These are phyloP conservation scores for Lathronympha strigana DNA, from an alignment of 2,888 invertebrate species.

Conservation along the genomic window DNA sequence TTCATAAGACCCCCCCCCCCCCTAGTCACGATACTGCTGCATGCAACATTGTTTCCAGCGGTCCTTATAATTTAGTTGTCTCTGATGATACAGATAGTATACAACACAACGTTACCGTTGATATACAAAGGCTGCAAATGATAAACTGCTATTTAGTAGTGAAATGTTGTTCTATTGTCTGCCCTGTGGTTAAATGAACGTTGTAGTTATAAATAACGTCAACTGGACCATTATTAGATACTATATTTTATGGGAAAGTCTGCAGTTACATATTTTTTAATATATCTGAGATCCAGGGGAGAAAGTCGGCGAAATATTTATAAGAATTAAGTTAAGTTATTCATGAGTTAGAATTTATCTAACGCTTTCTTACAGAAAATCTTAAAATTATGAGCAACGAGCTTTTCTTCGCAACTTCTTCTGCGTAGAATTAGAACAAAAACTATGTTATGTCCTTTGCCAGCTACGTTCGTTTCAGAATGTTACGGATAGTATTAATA, in stretches of 20 bases:
- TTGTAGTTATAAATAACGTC: background rate
- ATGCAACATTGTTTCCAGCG: too few species aligned
- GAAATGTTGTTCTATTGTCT: slow-evolving; percentile 26
- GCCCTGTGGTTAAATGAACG: background rate
- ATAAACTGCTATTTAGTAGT: slow-evolving; percentile 22
- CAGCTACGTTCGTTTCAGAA: too few species aligned
- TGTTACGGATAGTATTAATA: too few species aligned
- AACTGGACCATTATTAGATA: background rate
- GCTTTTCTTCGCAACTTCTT: too few species aligned
- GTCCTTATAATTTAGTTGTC: background rate
- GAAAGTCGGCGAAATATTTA: background rate
- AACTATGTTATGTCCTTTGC: too few species aligned
- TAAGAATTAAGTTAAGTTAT: background rate
- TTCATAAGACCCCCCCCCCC: too few species aligned
- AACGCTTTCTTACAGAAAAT: slow-evolving; percentile 1
- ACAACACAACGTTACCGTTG: slow-evolving; percentile 36
- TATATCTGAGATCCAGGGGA: too few species aligned
- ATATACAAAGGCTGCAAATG: slow-evolving; percentile 28
- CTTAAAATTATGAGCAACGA: background rate
- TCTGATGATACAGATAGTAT: background rate
- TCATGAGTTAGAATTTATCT: background rate
- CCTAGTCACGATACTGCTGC: too few species aligned
- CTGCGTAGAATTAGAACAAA: too few species aligned
- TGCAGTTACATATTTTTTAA: background rate
- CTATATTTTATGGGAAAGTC: slow-evolving; percentile 5